phyloP scores from a whole-genome alignment of 2,113 vertebrate species.

The Albula glossodonta region DNA sequence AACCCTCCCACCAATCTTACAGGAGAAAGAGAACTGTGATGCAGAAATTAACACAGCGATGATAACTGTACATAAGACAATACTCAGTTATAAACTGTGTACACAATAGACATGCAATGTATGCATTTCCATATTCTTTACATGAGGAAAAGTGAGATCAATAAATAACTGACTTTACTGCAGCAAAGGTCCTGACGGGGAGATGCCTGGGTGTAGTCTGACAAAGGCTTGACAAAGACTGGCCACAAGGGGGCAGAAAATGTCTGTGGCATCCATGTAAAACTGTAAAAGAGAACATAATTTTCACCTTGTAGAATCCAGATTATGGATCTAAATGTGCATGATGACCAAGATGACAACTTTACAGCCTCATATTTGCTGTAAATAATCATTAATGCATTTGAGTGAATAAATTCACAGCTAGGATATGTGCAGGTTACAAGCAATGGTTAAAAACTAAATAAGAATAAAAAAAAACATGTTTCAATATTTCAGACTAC shows the following conservation, averaged over 20 bases:
- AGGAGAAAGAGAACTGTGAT: too few relatives aligned
- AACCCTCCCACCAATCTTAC: too few relatives aligned
- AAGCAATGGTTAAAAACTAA: too few relatives aligned
- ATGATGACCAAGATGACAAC: too few relatives aligned
- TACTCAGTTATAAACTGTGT: neutral
- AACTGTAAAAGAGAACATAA: slow-evolving; percentile 42
- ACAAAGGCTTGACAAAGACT: slow-evolving; percentile 9
- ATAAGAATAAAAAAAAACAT: too few relatives aligned
- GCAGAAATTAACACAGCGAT: neutral
- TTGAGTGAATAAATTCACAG: too few relatives aligned
- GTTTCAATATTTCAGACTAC: too few relatives aligned
- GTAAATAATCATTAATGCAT: too few relatives aligned
- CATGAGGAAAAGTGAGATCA: neutral
- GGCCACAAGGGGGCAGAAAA: slow-evolving; percentile 39
- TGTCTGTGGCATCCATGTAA: slow-evolving; percentile 58
- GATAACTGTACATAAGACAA: neutral
- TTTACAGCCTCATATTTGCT: too few relatives aligned
- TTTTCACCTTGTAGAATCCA: neutral
- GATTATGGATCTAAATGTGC: neutral
- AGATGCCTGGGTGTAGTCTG: slow-evolving; percentile 25
- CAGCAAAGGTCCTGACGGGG: slow-evolving; percentile 57
- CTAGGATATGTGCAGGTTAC: too few relatives aligned
- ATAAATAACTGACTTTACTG: slow-evolving; percentile 58
- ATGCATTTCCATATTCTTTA: neutral
- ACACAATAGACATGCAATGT: neutral